Percentiles rank a stretch among this genome's conserved stretches.
These are phyloP conservation scores for Apteryx mantelli DNA, from an alignment of 2,113 vertebrate species.

Conservation along the genomic window DNA sequence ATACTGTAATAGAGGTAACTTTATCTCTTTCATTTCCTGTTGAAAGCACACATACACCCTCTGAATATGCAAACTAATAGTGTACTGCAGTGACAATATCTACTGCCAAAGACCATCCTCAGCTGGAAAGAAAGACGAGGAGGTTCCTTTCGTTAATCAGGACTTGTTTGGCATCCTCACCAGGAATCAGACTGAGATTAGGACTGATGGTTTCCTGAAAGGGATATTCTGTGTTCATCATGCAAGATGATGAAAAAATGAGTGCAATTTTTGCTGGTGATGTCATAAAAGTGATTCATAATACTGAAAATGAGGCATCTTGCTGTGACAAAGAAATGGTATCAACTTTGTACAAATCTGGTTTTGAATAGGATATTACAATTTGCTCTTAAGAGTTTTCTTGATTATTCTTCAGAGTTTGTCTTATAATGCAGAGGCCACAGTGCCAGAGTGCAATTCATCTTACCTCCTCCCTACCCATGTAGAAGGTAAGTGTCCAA, in stretches of 20 bases:
- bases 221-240: neutral
- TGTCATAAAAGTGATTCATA: neutral
- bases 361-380: neutral
- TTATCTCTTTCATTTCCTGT: neutral
- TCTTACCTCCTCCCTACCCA: neutral
- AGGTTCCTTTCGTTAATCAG: neutral
- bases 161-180: neutral
- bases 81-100: neutral
- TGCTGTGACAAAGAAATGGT: neutral
- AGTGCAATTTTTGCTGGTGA: neutral
- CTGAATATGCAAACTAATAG: neutral
- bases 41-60: neutral
- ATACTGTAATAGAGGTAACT: neutral
- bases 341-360: neutral
- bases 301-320: neutral
- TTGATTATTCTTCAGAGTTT: neutral
- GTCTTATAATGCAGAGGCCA: neutral
- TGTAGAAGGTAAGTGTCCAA: neutral
- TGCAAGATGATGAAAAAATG: neutral
- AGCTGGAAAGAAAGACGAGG: neutral
- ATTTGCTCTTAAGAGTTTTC: neutral
- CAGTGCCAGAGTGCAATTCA: neutral
- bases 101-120: neutral
- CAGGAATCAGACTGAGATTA: neutral
- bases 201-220: neutral